Evolutionary conservation across 64 coral and sea anemone species (phyloP), one percentile per base, ranked within the genome.

Genomic region (Montipora cactus): DNA sequence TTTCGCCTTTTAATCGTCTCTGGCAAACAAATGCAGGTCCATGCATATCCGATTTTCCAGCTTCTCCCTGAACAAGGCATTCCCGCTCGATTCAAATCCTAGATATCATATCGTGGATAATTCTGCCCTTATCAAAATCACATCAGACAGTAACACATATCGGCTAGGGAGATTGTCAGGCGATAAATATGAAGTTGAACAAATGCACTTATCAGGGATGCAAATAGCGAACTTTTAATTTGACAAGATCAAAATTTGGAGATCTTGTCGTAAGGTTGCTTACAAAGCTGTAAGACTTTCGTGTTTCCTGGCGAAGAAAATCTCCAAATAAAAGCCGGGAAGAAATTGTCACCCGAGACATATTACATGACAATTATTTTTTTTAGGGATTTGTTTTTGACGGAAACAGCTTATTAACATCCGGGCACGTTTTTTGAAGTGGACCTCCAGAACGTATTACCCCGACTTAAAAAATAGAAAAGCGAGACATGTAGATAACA

Each of bases 181-280:
- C 67, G n/a, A 86, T 71, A 72, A 62, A 78, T 2, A 10, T 9
- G 22, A 20, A 71, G 61, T 16, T 14, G 61, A 64, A 66, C 20
- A 47, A 86, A 86, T 28, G 45, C 1, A 48, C 13, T 25, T 44
- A 50, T 47, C 55, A 86, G 11, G 53, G 76, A 49, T 86, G 82
- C 66, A 86, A 86, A 86, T 86, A 49, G 46, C 4, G 8, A 14
- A 71, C 7, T 52, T 78, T 19, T 86, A 86, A 86, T 86, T 68
- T 86, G 82, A 86, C 82, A 5, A 86, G 82, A 72, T 86, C 82
- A 51, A 86, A 64, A 70, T 86, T 84, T 84, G 59, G 28, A 84
- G 28, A 84, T 13, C 81, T 46, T 19, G 16, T 70, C 16, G 50
- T 50, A 71, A 45, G 18, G 71, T 86, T 21, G 64, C 67, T 86